phyloP scores from a whole-genome alignment of 37 sponge, comb jelly and placozoan species.

The Spongia lamella region DNA sequence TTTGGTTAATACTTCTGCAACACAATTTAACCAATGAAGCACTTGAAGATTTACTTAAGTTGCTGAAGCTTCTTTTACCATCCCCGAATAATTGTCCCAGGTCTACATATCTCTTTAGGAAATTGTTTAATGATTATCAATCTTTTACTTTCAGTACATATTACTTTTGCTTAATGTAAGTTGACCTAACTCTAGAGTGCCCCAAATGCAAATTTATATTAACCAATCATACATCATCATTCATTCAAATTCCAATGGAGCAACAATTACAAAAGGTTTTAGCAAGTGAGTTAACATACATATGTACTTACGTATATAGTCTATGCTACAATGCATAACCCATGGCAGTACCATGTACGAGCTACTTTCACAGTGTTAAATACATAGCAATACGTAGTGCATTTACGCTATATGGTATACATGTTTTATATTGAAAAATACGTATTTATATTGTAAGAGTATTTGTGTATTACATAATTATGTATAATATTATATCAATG shows the following conservation, averaged over 20 bases:
- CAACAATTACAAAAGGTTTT: conserved; percentile 26
- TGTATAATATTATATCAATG: too few relatives aligned
- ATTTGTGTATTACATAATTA: too few relatives aligned
- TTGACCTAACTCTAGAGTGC: neutral
- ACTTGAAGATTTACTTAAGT: conserved; percentile 16
- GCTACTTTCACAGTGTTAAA: too few relatives aligned
- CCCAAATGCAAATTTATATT: conserved; percentile 14
- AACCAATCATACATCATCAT: conserved; percentile 1
- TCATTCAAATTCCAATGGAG: conserved; percentile 34
- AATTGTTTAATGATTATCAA: conserved; percentile 5
- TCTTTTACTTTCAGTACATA: conserved; percentile 9
- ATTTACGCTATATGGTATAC: too few relatives aligned
- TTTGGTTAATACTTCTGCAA: neutral
- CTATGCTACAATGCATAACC: too few relatives aligned
- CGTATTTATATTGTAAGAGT: too few relatives aligned
- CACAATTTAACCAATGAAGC: conserved; percentile 43
- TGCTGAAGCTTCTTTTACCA: conserved; percentile 12
- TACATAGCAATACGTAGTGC: too few relatives aligned
- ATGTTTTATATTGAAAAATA: too few relatives aligned
- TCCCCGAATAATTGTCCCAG: conserved; percentile 3
- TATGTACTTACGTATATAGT: too few relatives aligned
- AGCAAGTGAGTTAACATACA: conserved; percentile 5
- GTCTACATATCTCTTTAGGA: conserved; percentile 26
- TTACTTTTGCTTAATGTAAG: conserved; percentile 23
- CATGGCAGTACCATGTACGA: too few relatives aligned